Percentiles rank a stretch among this genome's conserved stretches.
phyloP scores from a whole-genome alignment of 2,888 invertebrate genomes.

The Oasisia sp. region DNA sequence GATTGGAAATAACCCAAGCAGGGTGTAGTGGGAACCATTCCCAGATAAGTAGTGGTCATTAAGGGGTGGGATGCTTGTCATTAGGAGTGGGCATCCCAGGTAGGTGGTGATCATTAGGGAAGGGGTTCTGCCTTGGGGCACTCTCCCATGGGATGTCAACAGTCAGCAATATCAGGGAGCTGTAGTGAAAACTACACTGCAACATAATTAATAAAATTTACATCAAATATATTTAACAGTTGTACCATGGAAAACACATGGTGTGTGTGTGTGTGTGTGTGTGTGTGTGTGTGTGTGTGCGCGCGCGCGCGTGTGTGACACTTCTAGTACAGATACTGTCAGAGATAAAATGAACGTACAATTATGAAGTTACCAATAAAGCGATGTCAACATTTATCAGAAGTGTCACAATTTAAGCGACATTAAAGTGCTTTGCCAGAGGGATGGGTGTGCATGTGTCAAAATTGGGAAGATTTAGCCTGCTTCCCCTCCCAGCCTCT shows the following conservation, averaged over 20 bases:
- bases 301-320: neutral
- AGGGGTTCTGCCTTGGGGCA: neutral
- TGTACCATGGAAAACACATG: neutral
- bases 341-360: neutral
- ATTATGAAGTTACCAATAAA: neutral
- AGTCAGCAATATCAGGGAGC: neutral
- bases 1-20: neutral
- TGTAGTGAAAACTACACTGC: neutral
- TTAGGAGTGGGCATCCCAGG: conserved; percentile 12
- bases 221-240: neutral
- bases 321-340: neutral
- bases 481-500: neutral
- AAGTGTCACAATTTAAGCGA: neutral
- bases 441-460: neutral
- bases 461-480: neutral
- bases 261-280: too few relatives aligned
- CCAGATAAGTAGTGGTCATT: neutral
- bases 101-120: neutral
- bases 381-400: neutral
- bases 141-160: neutral
- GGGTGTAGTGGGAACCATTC: neutral
- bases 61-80: neutral
- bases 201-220: neutral
- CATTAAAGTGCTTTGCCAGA: neutral
- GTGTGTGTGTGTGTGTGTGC: too few relatives aligned